These are phyloP conservation scores for Trichopoda pennipes DNA, from an alignment of 2,888 invertebrate genomes.

Conservation along the genomic window DNA sequence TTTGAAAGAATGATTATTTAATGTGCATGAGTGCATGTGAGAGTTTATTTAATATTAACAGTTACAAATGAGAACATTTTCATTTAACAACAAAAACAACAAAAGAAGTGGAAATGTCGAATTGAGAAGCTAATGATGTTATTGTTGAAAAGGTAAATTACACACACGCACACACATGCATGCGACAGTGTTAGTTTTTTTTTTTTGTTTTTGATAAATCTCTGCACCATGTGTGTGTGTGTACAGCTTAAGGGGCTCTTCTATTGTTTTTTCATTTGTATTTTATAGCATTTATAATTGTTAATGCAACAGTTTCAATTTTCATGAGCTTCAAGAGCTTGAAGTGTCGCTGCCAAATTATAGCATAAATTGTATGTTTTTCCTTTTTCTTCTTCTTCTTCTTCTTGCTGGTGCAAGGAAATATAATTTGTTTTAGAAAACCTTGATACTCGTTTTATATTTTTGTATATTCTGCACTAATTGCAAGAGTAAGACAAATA, in stretches of 20 bases:
- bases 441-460: constrained; percentile 54
- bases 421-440: constrained; percentile 30
- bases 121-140: constrained; percentile 61
- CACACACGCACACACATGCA: background rate
- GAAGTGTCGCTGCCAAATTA: constrained; percentile 45
- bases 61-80: constrained; percentile 59
- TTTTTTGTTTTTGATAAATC: constrained; percentile 7
- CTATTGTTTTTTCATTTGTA: background rate
- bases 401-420: constrained; percentile 24
- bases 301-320: constrained; percentile 62
- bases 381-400: background rate
- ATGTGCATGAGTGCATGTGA: constrained; percentile 6
- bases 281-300: constrained; percentile 41
- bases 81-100: constrained; percentile 40
- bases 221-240: background rate
- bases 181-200: no score
- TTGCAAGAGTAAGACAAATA: constrained; percentile 53
- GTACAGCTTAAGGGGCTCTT: constrained; percentile 24
- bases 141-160: constrained; percentile 16
- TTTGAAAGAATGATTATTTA: constrained; percentile 26
- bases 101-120: constrained; percentile 45
- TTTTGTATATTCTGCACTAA: constrained; percentile 40
- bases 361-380: constrained; percentile 37
- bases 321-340: constrained; percentile 20
- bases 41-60: constrained; percentile 66